phyloP scores from a whole-genome alignment of 2,888 invertebrate genomes.

The Caenorhabditis panamensis region DNA sequence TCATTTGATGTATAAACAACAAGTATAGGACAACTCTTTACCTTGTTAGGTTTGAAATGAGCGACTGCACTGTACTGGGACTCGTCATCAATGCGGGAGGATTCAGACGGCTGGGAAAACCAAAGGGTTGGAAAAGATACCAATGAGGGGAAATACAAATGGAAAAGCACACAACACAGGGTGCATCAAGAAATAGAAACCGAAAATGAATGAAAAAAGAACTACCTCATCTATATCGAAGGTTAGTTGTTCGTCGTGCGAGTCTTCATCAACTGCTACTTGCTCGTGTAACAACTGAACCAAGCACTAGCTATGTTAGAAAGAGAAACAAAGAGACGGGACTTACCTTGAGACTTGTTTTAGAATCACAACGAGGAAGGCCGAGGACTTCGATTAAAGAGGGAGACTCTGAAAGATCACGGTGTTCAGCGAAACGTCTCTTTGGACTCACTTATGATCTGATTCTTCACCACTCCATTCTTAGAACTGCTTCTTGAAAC shows the following conservation, averaged over 20 bases:
- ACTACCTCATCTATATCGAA: constrained; percentile 51
- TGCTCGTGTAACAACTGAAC: constrained; percentile 34
- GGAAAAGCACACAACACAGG: constrained; percentile 30
- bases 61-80: constrained; percentile 77
- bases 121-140: neutral
- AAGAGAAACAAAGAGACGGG: constrained; percentile 4
- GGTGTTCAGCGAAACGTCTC: neutral
- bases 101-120: constrained; percentile 53
- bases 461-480: constrained; percentile 62
- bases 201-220: constrained; percentile 6
- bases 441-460: constrained; percentile 54
- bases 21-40: constrained; percentile 19
- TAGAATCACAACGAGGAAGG: constrained; percentile 60
- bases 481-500: constrained; percentile 60
- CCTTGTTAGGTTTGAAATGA: constrained; percentile 73
- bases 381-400: constrained; percentile 70
- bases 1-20: too few species aligned
- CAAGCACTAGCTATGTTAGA: constrained; percentile 41
- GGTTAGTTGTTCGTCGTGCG: constrained; percentile 49
- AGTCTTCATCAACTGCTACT: constrained; percentile 28
- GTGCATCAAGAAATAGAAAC: constrained; percentile 10
- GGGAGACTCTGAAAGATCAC: constrained; percentile 57
- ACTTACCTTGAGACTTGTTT: constrained; percentile 54
- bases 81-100: constrained; percentile 71
- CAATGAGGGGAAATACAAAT: neutral